phyloP scores from a whole-genome alignment of 2,113 vertebrate species.

The Prietella phreatophila region DNA sequence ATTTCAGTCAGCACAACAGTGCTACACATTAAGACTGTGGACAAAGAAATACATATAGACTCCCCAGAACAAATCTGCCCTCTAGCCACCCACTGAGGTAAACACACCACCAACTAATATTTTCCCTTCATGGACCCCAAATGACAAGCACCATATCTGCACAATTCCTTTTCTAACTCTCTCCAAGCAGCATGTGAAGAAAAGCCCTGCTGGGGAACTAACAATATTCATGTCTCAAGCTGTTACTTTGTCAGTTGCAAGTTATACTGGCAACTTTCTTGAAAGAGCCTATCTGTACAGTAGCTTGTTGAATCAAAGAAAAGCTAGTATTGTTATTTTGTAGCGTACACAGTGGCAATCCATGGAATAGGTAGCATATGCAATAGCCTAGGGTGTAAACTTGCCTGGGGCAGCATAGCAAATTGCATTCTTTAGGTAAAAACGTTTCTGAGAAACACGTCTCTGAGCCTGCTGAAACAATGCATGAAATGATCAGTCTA shows the following conservation, averaged over 20 bases:
- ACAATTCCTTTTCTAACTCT: neutral
- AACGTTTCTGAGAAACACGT: neutral
- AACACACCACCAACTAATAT: neutral
- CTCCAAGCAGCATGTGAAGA: neutral
- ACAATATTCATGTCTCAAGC: neutral
- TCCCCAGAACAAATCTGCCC: neutral
- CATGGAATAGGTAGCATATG: neutral
- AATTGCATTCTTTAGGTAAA: neutral
- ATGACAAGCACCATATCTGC: neutral
- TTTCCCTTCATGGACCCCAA: neutral
- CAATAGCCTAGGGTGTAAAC: neutral
- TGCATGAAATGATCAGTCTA: neutral
- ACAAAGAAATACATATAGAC: neutral
- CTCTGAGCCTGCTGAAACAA: neutral
- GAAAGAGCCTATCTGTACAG: neutral
- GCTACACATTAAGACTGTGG: neutral
- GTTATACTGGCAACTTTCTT: neutral
- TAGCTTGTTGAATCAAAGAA: slow-evolving; percentile 1
- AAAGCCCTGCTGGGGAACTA: neutral
- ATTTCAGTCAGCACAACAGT: neutral
- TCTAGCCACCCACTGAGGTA: neutral
- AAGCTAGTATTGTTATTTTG: neutral
- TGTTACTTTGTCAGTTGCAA: slow-evolving; percentile 8
- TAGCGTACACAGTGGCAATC: neutral
- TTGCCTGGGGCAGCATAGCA: slow-evolving; percentile 14